Evolutionary conservation across 2,113 vertebrate genomes (phyloP).

Genomic region (Laterallus jamaicensis): DNA sequence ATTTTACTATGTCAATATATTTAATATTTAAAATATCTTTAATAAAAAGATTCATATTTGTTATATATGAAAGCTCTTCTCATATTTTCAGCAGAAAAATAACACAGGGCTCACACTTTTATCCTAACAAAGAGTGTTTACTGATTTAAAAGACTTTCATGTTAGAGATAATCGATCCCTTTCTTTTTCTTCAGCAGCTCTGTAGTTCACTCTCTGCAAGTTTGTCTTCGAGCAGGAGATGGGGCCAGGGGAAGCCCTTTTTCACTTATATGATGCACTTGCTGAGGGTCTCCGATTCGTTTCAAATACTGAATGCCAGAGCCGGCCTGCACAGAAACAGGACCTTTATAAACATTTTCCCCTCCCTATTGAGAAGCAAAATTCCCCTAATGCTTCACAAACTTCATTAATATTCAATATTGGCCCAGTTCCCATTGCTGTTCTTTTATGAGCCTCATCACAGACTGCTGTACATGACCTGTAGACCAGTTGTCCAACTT

Average conservation of each 20-base stretch:
- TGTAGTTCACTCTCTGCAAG: background rate
- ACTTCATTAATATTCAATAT: background rate
- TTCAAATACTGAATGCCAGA: background rate
- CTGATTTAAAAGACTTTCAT: background rate
- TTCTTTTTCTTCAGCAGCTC: background rate
- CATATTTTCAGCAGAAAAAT: background rate
- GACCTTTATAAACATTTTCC: background rate
- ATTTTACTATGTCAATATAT: background rate
- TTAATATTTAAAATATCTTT: background rate
- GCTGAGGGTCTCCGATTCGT: background rate
- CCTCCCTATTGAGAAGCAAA: background rate
- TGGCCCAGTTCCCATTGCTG: background rate
- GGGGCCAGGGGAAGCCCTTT: background rate
- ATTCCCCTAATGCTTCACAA: background rate
- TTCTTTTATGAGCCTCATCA: background rate
- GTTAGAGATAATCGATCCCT: background rate
- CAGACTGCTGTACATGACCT: background rate
- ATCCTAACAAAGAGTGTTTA: background rate
- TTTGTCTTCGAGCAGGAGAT: background rate
- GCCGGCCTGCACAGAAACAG: background rate
- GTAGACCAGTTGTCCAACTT: background rate
- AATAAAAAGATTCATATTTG: background rate
- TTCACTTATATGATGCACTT: background rate
- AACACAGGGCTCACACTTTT: background rate
- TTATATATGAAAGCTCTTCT: background rate